Conservation (phyloP, 2,797 vertebrate genomes). For the Mustela erminea region DNA sequence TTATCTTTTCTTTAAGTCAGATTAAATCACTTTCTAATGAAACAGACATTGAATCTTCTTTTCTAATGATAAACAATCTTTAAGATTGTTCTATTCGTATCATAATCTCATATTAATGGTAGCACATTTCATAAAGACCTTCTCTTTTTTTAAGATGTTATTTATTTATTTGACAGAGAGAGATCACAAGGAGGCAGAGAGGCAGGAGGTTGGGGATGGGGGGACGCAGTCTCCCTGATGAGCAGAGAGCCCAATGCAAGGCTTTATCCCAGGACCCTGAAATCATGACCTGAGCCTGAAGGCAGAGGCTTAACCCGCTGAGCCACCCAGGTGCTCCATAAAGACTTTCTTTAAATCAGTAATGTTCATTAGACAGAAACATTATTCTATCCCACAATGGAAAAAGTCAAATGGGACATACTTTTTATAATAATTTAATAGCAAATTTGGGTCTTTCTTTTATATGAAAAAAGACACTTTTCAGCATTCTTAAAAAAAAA, state of each 20-base stretch:
- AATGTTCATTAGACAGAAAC: neutral
- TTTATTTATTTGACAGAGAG: too few relatives aligned
- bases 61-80: neutral
- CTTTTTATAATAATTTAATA: neutral
- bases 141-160: neutral
- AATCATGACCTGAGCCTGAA: too few relatives aligned
- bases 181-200: too few relatives aligned
- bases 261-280: too few relatives aligned
- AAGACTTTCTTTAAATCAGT: constrained; percentile 4
- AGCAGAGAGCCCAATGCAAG: too few relatives aligned
- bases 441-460: neutral
- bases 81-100: neutral
- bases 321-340: too few relatives aligned
- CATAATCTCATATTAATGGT: neutral
- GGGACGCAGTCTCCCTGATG: too few relatives aligned
- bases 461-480: constrained; percentile 23
- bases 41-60: neutral
- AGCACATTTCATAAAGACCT: neutral
- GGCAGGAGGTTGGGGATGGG: too few relatives aligned
- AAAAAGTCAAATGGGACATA: neutral
- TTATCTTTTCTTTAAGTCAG: neutral
- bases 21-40: neutral
- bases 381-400: neutral
- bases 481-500: constrained; percentile 9
- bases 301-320: too few relatives aligned